These are phyloP conservation scores for Eristalis arbustorum DNA, from an alignment of 2,888 invertebrate species.

Conservation along the genomic window DNA sequence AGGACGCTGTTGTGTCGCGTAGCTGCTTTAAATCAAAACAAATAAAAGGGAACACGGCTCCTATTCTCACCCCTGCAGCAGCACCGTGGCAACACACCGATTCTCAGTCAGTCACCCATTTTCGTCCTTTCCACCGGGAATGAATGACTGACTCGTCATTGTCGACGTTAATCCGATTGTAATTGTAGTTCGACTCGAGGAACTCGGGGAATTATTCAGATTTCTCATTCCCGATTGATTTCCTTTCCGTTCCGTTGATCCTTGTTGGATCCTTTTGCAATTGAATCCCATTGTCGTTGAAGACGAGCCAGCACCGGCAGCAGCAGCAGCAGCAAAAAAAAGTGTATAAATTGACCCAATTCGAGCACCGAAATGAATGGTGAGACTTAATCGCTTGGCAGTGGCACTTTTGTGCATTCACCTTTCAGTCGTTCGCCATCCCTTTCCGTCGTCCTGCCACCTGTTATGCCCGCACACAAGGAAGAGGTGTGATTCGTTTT, in stretches of 20 bases:
- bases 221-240: constrained; percentile 31
- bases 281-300: constrained; percentile 22
- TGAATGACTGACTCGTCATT: constrained; percentile 31
- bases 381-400: constrained; percentile 30
- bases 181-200: constrained; percentile 54
- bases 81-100: constrained; percentile 47
- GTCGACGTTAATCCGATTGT: constrained; percentile 64
- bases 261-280: background rate
- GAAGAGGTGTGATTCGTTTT: constrained; percentile 6
- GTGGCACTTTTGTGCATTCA: constrained; percentile 42
- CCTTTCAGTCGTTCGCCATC: background rate
- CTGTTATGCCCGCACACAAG: constrained; percentile 1
- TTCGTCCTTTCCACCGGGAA: background rate
- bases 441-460: background rate
- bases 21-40: constrained; percentile 55
- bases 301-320: no score
- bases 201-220: constrained; percentile 40
- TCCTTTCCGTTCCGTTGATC: constrained; percentile 7
- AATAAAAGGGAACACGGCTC: constrained; percentile 22
- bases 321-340: background rate
- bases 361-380: background rate
- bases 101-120: background rate
- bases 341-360: constrained; percentile 33
- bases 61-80: constrained; percentile 16
- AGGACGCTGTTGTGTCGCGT: constrained; percentile 47